Base-by-base conservation (phyloP, 2,113 vertebrate species). In the Grallaria varia region DNA sequence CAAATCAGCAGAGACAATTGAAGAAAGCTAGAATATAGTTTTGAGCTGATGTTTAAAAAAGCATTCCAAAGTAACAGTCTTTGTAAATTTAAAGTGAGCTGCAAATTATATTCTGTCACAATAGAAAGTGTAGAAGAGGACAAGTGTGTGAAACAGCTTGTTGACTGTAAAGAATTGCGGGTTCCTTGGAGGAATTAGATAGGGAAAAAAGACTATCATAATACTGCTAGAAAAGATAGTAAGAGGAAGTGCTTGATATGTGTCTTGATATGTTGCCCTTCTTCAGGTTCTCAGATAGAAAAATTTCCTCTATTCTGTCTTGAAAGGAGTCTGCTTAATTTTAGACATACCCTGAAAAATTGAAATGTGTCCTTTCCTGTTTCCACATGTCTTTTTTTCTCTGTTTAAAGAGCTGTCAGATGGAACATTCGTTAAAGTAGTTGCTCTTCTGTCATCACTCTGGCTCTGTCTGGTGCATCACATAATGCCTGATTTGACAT, bases 401-500 rank as follows among this genome's bases (percentile, higher is more conserved):
- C n/a, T 44, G 20, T 33, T 45, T 49, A 58, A 73, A 55, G 53
- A 53, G 30, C 53, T 89, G 7, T 53, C 19, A 10, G 23, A 44
- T 89, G 45, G 17, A 47, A 12, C 10, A 12, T 19, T 31, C 45
- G n/a, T 73, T 64, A 25, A 71, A 81, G 74, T 42, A 37, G 35
- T 50, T 89, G 35, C 18, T 6, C 20, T 79, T 6, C n/a, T 74
- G 44, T 63, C 53, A 4, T n/a, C 44, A 3, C 30, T 37, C 20
- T 77, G 64, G 4, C 37, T 67, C 9, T 82, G 31, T 53, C 56
- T 67, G 1, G 0, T 11, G 28, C 24, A 13, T 60, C n/a, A 22
- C 8, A 3, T 17, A 19, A 21, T 14, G 39, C 37, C 27, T 20
- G 22, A 20, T 42, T 58, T 69, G 42, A 37, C 1, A 0, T 30